A percentile compares a stretch with the other conserved stretches of the same genome.
These are phyloP conservation scores for Venturia canescens DNA, from an alignment of 1,140 invertebrate genomes.

Conservation along the genomic window DNA sequence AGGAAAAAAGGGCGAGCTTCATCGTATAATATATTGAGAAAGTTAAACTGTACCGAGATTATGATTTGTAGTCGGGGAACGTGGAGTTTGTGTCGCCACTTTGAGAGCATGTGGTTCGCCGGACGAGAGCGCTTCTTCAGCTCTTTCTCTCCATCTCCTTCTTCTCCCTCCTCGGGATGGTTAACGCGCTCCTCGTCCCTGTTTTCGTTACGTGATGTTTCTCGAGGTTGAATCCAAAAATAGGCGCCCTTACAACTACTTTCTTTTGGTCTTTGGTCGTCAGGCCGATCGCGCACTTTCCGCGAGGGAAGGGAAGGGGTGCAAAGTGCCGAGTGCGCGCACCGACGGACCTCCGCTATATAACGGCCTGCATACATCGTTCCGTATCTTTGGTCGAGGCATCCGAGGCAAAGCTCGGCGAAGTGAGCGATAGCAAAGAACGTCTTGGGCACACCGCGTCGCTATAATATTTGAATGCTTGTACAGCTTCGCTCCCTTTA, in stretches of 20 bases:
- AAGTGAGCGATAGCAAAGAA: not conserved
- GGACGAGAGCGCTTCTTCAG: not conserved
- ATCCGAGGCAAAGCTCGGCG: not conserved
- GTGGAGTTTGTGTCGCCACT: constrained; percentile 4
- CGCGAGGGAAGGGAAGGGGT: not conserved
- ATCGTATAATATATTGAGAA: not conserved
- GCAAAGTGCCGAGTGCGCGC: not conserved
- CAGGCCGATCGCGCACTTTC: not conserved
- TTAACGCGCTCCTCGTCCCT: not conserved
- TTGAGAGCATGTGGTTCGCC: constrained; percentile 4
- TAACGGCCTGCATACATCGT: not conserved
- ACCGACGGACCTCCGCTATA: not conserved
- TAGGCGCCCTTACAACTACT: constrained; percentile 28
- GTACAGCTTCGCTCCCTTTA: not conserved
- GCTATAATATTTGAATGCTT: not conserved
- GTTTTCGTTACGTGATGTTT: constrained; percentile 44
- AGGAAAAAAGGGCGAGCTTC: not conserved
- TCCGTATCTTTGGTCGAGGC: not conserved
- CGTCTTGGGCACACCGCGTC: not conserved
- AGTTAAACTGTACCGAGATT: not conserved
- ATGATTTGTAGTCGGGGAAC: constrained; percentile 6
- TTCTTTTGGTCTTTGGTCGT: constrained; percentile 8
- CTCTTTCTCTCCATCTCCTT: not conserved
- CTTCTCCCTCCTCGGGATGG: not conserved
- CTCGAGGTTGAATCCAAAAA: constrained; percentile 24